phyloP scores from a whole-genome alignment of 1,140 invertebrate genomes.

The Anadara kagoshimensis region DNA sequence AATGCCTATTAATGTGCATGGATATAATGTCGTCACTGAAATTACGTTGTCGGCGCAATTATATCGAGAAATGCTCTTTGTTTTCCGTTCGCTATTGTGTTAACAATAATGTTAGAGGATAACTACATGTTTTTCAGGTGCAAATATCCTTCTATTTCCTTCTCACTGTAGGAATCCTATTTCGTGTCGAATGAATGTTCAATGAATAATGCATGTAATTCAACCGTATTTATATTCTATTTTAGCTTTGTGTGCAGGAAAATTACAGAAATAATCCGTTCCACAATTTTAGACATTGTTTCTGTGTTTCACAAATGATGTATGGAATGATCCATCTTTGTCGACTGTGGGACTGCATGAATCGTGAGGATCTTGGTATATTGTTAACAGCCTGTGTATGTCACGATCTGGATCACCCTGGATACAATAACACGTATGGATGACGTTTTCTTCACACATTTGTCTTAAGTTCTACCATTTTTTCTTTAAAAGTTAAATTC shows the following conservation, averaged over 20 bases:
- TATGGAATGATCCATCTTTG: slow-evolving; percentile 75
- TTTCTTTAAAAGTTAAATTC: no score
- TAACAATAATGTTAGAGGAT: no score
- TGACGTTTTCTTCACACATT: not conserved
- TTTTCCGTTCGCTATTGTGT: no score
- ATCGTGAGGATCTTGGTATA: slow-evolving; percentile 85
- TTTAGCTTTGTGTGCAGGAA: slow-evolving; percentile 81
- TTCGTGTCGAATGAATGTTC: no score
- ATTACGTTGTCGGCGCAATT: no score
- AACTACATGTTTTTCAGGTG: no score
- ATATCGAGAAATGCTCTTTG: no score
- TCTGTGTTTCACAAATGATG: slow-evolving; percentile 94
- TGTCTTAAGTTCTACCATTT: no score
- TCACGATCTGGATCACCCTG: slow-evolving; percentile 75
- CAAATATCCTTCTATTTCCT: no score
- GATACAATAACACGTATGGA: slow-evolving; percentile 75
- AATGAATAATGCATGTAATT: no score
- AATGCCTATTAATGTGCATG: no score
- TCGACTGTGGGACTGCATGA: slow-evolving; percentile 81
- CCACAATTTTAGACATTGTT: slow-evolving; percentile 92
- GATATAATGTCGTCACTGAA: no score
- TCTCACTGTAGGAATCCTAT: not conserved
- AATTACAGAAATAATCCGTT: slow-evolving; percentile 94
- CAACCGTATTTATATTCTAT: slow-evolving; percentile 8
- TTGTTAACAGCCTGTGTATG: slow-evolving; percentile 89